phyloP scores from a whole-genome alignment of 2,797 vertebrate genomes.

The Taeniopygia guttata region DNA sequence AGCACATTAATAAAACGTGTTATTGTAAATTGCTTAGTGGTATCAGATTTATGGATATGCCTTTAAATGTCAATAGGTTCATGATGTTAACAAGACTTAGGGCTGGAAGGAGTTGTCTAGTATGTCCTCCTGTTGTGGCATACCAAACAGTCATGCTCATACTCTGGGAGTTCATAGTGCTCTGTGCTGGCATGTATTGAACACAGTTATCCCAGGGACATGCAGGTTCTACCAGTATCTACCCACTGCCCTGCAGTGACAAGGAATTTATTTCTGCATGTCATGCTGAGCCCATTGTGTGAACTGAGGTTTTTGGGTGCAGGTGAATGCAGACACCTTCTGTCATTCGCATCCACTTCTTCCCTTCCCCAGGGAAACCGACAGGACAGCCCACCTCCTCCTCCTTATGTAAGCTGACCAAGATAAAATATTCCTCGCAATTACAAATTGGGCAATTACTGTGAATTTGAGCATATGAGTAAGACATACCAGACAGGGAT shows the following conservation, averaged over 20 bases:
- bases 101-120: neutral
- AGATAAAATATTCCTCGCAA: neutral
- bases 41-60: slow-evolving; percentile 20
- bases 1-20: slow-evolving; percentile 49
- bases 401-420: neutral
- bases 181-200: neutral
- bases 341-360: neutral
- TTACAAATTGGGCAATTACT: neutral
- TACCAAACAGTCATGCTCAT: neutral
- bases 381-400: neutral
- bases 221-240: neutral
- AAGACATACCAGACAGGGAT: neutral
- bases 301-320: neutral
- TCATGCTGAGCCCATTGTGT: neutral
- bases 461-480: neutral
- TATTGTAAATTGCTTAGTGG: slow-evolving; percentile 21
- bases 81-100: neutral
- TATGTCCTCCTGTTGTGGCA: fast-evolving
- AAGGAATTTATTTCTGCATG: neutral
- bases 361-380: neutral
- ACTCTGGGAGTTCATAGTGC: neutral
- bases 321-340: neutral
- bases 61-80: neutral
- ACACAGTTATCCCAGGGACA: neutral
- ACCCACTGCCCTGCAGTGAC: neutral